Conservation (phyloP, 2,797 vertebrate species). For the Pempheris klunzingeri region DNA sequence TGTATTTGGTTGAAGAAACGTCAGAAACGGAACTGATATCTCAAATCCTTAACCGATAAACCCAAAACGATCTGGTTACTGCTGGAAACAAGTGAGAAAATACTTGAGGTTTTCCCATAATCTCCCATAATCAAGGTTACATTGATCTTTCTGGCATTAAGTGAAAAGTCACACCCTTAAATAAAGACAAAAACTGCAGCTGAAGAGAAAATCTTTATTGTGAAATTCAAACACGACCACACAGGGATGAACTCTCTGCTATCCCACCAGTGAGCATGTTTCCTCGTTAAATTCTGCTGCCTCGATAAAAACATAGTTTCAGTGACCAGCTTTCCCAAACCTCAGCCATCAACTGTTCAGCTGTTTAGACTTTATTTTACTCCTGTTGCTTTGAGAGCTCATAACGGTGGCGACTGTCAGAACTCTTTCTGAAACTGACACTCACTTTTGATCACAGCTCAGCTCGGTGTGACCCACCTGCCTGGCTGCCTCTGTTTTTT, state of each 20-base stretch:
- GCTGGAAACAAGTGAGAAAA: background rate
- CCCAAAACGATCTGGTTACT: background rate
- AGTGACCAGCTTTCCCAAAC: constrained; percentile 12
- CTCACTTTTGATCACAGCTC: constrained; percentile 28
- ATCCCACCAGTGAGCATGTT: background rate
- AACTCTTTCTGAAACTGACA: constrained; percentile 32
- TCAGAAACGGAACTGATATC: too few species aligned
- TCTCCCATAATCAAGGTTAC: background rate
- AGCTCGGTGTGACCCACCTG: constrained; percentile 46
- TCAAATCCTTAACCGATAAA: background rate
- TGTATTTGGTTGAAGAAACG: background rate
- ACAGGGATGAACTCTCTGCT: background rate
- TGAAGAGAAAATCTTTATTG: background rate
- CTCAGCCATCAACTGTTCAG: constrained; percentile 1
- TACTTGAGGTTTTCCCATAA: background rate
- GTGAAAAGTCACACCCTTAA: background rate
- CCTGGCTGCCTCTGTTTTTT: constrained; percentile 38
- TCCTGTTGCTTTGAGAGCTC: constrained; percentile 34
- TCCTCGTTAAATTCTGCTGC: constrained; percentile 13
- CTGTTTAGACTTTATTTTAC: constrained; percentile 46
- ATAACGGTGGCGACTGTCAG: constrained; percentile 30
- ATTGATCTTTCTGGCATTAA: background rate
- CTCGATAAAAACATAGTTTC: constrained; percentile 40
- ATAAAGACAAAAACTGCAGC: too few species aligned
- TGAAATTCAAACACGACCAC: background rate